A percentile compares a stretch with the other conserved stretches of the same genome.
phyloP scores from a whole-genome alignment of 2,888 invertebrate genomes.

The Hermodice carunculata region DNA sequence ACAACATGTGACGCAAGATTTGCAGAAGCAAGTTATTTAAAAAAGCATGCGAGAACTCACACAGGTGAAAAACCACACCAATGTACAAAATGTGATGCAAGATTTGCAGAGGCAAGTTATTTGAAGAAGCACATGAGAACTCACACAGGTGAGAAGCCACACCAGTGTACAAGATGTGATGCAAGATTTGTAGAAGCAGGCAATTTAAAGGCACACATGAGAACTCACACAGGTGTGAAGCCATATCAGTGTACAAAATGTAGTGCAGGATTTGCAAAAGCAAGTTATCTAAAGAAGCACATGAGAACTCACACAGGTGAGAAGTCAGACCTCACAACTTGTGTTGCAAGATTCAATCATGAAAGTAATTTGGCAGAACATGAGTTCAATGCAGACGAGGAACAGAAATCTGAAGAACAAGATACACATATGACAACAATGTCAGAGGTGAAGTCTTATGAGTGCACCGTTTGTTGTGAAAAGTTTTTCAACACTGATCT shows the following conservation, averaged over 20 bases:
- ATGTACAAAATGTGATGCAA: conserved; percentile 6
- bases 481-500: too few species aligned
- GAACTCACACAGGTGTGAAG: conserved; percentile 12
- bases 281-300: conserved; percentile 7
- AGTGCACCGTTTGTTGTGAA: too few species aligned
- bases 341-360: too few species aligned
- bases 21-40: conserved; percentile 5
- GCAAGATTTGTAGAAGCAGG: conserved; percentile 6
- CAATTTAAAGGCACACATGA: conserved; percentile 9
- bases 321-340: too few species aligned
- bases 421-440: too few species aligned
- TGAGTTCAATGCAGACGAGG: too few species aligned
- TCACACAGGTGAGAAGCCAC: conserved; percentile 9
- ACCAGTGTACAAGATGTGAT: conserved; percentile 3
- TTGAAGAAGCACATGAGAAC: conserved; percentile 7
- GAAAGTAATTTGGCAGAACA: too few species aligned
- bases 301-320: conserved; percentile 13
- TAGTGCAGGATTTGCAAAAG: conserved; percentile 6
- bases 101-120: not conserved
- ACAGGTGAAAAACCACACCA: conserved; percentile 2
- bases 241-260: not conserved
- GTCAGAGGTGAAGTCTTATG: too few species aligned
- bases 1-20: conserved; percentile 1
- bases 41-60: conserved; percentile 6
- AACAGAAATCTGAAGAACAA: too few species aligned